phyloP scores from a whole-genome alignment of 1,140 invertebrate genomes.

The Eupeodes corollae region DNA sequence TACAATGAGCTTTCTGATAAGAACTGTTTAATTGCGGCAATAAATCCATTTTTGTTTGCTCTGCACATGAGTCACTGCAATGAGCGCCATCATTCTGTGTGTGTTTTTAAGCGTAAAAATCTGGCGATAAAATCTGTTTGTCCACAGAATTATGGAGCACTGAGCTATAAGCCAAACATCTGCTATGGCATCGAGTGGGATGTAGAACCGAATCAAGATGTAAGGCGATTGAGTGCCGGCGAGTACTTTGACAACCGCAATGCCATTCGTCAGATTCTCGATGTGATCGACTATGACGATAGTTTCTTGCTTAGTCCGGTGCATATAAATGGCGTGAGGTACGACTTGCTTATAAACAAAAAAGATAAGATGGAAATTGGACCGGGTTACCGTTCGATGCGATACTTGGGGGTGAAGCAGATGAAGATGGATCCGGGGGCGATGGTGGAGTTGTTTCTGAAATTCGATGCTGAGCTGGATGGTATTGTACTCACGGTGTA shows the following conservation, averaged over 20 bases:
- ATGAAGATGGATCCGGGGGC: background rate
- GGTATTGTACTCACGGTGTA: constrained; percentile 24
- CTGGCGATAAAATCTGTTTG: constrained; percentile 19
- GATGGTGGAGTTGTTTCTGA: constrained; percentile 18
- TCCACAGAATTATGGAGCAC: constrained; percentile 15
- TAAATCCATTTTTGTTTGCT: background rate
- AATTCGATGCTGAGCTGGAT: constrained; percentile 8
- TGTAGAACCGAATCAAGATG: background rate
- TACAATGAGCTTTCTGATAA: constrained; percentile 11
- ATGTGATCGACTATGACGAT: constrained; percentile 1
- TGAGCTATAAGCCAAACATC: constrained; percentile 15
- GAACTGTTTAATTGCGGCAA: constrained; percentile 12
- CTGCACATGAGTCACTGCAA: constrained; percentile 12
- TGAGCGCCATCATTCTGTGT: constrained; percentile 14
- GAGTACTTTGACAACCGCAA: constrained; percentile 17
- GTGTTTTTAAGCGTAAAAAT: constrained; percentile 15
- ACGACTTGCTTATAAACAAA: constrained; percentile 9
- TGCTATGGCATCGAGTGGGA: constrained; percentile 16
- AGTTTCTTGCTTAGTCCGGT: constrained; percentile 5
- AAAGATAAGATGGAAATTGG: constrained; percentile 1
- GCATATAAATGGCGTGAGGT: constrained; percentile 2
- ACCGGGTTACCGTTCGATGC: background rate
- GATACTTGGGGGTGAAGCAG: background rate
- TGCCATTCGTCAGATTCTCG: constrained; percentile 2
- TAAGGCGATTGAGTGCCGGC: background rate